phyloP scores from a whole-genome alignment of 1,140 invertebrate species.

The Adelges cooleyi region DNA sequence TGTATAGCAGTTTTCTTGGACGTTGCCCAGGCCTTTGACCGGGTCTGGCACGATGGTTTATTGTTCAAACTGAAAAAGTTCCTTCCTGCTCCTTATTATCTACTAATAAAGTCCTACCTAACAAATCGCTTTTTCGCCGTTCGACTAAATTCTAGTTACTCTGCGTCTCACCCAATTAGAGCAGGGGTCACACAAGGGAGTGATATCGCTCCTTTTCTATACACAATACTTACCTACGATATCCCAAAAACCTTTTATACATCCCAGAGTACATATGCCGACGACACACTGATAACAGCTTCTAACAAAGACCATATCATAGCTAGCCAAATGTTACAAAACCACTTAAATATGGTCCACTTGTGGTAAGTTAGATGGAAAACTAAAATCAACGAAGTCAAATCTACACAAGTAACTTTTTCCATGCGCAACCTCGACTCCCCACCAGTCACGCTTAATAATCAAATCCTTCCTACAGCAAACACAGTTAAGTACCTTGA shows the following conservation, averaged over 20 bases:
- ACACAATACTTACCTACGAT: neutral
- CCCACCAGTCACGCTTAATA: neutral
- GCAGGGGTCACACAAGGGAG: constrained; percentile 17
- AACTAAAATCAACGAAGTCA: neutral
- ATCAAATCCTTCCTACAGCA: neutral
- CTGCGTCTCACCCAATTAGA: neutral
- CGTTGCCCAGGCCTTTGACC: constrained; percentile 33
- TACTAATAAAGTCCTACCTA: constrained; percentile 11
- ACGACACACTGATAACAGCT: constrained; percentile 5
- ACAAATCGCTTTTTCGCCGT: constrained; percentile 9
- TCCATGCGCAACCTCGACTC: neutral
- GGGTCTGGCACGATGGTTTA: constrained; percentile 36
- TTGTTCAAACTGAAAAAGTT: constrained; percentile 10
- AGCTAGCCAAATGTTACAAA: neutral
- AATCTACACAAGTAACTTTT: neutral
- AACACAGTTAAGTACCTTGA: constrained; percentile 12
- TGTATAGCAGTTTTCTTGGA: constrained; percentile 32
- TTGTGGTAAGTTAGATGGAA: neutral
- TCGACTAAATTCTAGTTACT: neutral
- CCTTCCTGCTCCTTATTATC: neutral
- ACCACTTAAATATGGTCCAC: neutral
- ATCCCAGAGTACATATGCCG: neutral
- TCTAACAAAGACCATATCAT: neutral
- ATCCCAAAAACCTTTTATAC: neutral
- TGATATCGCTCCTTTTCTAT: constrained; percentile 6